Percentiles rank a stretch among this genome's conserved stretches.
Conservation (phyloP, 2,113 vertebrate species). For the Apus apus region DNA sequence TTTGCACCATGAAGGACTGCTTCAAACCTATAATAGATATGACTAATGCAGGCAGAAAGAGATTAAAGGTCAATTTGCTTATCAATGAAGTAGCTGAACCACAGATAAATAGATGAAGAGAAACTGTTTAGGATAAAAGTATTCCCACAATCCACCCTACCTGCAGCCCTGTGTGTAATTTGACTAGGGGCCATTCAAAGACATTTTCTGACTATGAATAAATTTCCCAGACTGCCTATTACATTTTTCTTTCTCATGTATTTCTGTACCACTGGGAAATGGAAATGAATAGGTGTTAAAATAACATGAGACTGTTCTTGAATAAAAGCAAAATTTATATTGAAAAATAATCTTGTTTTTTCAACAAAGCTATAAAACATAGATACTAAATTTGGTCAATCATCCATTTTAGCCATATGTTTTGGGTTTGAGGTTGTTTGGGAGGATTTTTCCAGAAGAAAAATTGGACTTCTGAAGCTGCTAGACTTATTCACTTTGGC, state of each 20-base stretch:
- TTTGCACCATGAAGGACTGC: not conserved
- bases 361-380: not conserved
- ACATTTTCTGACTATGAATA: not conserved
- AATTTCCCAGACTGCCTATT: not conserved
- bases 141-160: not conserved
- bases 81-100: not conserved
- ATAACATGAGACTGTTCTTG: not conserved
- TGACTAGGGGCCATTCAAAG: not conserved
- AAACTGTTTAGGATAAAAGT: not conserved
- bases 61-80: not conserved
- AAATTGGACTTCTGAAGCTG: not conserved
- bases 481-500: not conserved
- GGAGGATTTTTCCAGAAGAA: not conserved
- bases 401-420: not conserved
- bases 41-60: not conserved
- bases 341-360: not conserved
- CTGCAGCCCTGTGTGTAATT: not conserved
- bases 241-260: not conserved
- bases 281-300: not conserved
- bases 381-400: not conserved
- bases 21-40: not conserved
- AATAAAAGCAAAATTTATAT: not conserved
- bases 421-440: not conserved
- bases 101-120: not conserved
- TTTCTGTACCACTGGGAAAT: not conserved